These are phyloP conservation scores for Hippopotamyrus pictus DNA, from an alignment of 2,797 vertebrate species.

Conservation along the genomic window DNA sequence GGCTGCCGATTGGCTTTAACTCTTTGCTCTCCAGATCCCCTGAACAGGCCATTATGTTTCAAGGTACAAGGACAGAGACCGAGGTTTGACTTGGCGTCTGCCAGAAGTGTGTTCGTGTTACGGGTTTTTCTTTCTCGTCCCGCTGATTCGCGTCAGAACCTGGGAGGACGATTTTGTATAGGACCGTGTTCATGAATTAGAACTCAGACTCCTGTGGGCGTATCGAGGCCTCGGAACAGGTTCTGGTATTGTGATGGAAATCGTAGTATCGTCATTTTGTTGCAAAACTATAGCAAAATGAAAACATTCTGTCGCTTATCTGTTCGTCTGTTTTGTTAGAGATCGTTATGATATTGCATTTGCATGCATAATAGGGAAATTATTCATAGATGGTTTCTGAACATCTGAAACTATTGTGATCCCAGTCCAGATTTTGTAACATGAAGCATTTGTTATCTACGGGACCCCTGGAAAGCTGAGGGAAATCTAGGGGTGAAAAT, in stretches of 20 bases:
- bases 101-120: neutral
- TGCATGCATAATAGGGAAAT: neutral
- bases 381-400: neutral
- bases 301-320: neutral
- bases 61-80: neutral
- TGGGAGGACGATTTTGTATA: neutral
- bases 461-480: neutral
- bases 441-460: neutral
- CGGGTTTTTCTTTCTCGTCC: neutral
- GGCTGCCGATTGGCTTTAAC: constrained; percentile 53
- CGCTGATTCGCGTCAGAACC: neutral
- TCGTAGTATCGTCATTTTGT: neutral
- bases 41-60: neutral
- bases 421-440: neutral
- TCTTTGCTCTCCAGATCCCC: constrained; percentile 31
- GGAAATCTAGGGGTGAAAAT: neutral
- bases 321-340: neutral
- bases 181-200: neutral
- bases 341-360: neutral
- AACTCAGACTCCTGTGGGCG: neutral
- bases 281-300: neutral
- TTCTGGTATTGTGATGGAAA: neutral
- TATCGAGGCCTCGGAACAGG: neutral
- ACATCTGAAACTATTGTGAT: neutral
- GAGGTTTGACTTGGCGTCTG: neutral